Evolutionary conservation across 2,113 vertebrate species (phyloP).

Genomic region (Heterotis niloticus): DNA sequence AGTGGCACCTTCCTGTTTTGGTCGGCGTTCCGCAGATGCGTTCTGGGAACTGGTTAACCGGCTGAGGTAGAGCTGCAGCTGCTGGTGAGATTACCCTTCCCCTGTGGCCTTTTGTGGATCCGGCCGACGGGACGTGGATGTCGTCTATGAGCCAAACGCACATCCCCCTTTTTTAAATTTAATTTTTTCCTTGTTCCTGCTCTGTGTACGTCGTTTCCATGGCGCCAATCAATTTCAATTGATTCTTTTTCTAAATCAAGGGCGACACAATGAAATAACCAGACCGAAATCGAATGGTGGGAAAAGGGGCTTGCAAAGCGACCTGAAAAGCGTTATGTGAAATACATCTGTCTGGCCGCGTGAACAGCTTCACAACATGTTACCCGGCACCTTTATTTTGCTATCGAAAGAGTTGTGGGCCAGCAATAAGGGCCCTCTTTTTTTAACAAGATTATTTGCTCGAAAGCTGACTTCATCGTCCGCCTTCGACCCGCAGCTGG

Average conservation of each 20-base stretch:
- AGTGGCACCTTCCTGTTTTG: constrained; percentile 21
- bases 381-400: not conserved
- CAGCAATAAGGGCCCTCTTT: constrained; percentile 1
- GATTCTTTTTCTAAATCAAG: constrained; percentile 21
- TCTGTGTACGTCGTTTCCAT: constrained; percentile 17
- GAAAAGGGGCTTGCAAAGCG: not conserved
- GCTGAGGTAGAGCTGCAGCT: constrained; percentile 22
- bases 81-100: constrained; percentile 23
- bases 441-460: not conserved
- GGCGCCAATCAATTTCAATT: constrained; percentile 15
- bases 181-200: not conserved
- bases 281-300: not conserved
- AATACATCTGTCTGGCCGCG: not conserved
- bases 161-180: not conserved
- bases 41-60: constrained; percentile 24
- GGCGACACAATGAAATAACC: constrained; percentile 16
- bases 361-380: not conserved
- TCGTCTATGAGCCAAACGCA: not conserved
- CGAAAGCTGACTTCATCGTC: not conserved
- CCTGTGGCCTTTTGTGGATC: not conserved
- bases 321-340: not conserved
- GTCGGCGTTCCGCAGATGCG: constrained; percentile 14
- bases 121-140: not conserved
- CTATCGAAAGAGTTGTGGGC: not conserved
- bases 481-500: not conserved